Evolutionary conservation across 2,888 invertebrate genomes (phyloP), one percentile per base, ranked within the genome.

Genomic region (Arctia plantaginis): DNA sequence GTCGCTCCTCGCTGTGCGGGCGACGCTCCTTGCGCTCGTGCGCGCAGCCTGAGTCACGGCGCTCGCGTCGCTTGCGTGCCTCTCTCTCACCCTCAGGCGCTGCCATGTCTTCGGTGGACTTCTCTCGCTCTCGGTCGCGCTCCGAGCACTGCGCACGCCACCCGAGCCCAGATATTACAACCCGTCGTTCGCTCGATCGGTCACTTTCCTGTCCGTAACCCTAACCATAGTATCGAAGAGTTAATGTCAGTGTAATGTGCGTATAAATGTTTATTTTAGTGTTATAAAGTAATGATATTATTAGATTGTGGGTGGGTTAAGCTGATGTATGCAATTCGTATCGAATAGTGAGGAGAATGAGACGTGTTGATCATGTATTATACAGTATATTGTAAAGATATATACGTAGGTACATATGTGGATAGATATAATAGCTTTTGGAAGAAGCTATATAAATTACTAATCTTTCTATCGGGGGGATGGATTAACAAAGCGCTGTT

Each of bases 41-140:
- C 62, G 94, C 92, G 85, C 93, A 91, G 76, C 96, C 96, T 75
- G 96, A 96, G 87, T 96, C 96, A n/a, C 96, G 94, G 73, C 96
- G 95, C 92, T 97, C 97, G 88, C 97, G 96, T 69, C 96, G 94
- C 91, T 97, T 97, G 86, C 96, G 96, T 82, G 96, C 96, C 92
- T 96, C 95, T 85, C 96, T 93, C 92, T 96, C 96, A 90, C 96
- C 94, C 91, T 96, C 95, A 72, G 96, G 94, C 80, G 96, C 95
- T 83, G 94, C 95, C 93, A 96, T 96, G 76, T 95, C 95, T 89
- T 92, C 94, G 41, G 90, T 87, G 87, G 95, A 94, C 86, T 91
- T 93, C 88, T 90, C 90, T 55, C 89, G 86, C 82, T 88, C 90
- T 74, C 86, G 89, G 74, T 89, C 90, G 82, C 90, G 92, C 88